These are phyloP conservation scores for Gallinago undulata DNA, from an alignment of 2,113 vertebrate species.

Conservation along the genomic window DNA sequence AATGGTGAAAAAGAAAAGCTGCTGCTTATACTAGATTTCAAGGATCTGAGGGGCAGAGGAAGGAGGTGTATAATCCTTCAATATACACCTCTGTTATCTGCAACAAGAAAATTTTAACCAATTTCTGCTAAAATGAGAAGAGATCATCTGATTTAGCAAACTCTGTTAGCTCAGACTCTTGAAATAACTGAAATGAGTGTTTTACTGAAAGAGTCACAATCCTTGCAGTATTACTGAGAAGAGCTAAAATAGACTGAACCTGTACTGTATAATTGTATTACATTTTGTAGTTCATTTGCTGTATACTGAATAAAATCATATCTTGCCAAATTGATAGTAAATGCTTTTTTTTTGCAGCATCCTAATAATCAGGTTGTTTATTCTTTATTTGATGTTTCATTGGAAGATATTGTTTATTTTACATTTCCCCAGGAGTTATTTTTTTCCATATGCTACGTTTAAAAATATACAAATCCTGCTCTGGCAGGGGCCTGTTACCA, in stretches of 20 bases:
- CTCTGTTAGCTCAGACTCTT: background rate
- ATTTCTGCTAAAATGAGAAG: background rate
- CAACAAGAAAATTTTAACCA: background rate
- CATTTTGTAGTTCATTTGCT: background rate
- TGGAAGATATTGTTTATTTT: background rate
- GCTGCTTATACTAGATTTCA: background rate
- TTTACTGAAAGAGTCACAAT: background rate
- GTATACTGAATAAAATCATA: background rate
- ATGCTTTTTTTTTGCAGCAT: background rate
- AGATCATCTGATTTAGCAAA: background rate
- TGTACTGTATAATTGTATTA: background rate
- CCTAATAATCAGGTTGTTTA: background rate
- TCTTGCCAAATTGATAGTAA: background rate
- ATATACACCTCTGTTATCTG: background rate
- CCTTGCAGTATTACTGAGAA: background rate
- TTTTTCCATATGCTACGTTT: background rate
- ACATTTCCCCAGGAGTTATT: background rate
- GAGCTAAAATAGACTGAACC: background rate
- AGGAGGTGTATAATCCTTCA: background rate
- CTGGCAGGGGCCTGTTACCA: background rate
- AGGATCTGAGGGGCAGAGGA: too few relatives aligned
- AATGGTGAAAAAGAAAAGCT: background rate
- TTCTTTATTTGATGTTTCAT: background rate
- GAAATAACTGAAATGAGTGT: background rate
- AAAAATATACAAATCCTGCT: background rate